Conservation (phyloP, 2,797 vertebrate genomes). For the Phalloptychus januarius region DNA sequence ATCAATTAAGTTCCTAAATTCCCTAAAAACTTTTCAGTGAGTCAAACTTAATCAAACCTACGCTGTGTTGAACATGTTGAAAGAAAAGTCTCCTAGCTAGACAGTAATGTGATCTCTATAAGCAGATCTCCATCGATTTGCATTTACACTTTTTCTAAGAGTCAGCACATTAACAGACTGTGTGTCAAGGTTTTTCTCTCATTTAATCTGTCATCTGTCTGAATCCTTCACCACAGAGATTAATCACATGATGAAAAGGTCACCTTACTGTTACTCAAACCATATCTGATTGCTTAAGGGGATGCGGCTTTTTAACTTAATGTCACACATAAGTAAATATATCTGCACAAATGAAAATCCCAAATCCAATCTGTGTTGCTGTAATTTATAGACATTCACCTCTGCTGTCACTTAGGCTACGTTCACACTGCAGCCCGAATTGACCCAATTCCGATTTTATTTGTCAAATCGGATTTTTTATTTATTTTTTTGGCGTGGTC, state of each 20-base stretch:
- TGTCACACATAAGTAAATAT: background rate
- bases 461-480: no score
- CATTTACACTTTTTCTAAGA: background rate
- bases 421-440: no score
- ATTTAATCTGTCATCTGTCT: background rate
- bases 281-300: background rate
- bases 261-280: background rate
- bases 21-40: background rate
- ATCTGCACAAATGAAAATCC: background rate
- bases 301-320: background rate
- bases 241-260: background rate
- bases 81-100: background rate
- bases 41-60: background rate
- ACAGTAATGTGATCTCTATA: constrained; percentile 1
- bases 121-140: background rate
- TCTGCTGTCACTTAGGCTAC: background rate
- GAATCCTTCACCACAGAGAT: background rate
- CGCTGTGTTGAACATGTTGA: background rate
- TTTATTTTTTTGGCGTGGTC: no score
- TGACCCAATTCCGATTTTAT: no score
- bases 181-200: background rate
- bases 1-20: background rate
- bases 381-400: background rate
- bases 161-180: background rate
- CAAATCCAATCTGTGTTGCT: background rate